A percentile compares a stretch with the other conserved stretches of the same genome.
phyloP scores from a whole-genome alignment of 1,140 invertebrate species.

The Orussus abietinus region DNA sequence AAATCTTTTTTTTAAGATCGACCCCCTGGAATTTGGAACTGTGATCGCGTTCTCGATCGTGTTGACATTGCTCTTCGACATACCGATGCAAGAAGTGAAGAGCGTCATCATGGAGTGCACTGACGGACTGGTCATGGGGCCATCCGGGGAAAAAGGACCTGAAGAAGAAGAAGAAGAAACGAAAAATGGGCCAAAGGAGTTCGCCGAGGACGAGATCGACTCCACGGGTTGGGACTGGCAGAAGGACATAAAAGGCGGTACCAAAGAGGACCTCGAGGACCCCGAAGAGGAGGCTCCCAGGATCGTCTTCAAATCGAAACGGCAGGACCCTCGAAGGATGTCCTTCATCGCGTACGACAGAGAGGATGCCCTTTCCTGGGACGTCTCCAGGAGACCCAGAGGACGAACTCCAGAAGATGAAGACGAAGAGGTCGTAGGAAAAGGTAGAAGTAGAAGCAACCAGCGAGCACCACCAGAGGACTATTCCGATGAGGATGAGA shows the following conservation, averaged over 20 bases:
- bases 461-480: no score
- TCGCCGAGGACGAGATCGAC: constrained; percentile 19
- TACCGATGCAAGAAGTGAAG: constrained; percentile 57
- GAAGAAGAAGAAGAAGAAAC: constrained; percentile 16
- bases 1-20: constrained; percentile 38
- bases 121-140: constrained; percentile 17
- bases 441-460: constrained; percentile 15
- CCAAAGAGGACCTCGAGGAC: background rate
- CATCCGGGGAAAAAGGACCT: constrained; percentile 6
- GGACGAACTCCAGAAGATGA: constrained; percentile 16
- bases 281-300: constrained; percentile 17
- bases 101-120: constrained; percentile 47
- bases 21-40: constrained; percentile 35
- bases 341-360: constrained; percentile 28
- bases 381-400: background rate
- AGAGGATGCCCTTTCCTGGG: constrained; percentile 14
- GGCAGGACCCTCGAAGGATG: constrained; percentile 18
- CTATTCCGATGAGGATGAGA: no score
- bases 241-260: constrained; percentile 16
- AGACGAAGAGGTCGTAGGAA: constrained; percentile 16
- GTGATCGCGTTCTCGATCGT: constrained; percentile 41
- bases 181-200: background rate
- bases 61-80: constrained; percentile 54
- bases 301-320: constrained; percentile 18
- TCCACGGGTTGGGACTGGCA: constrained; percentile 22